Evolutionary conservation across 2,888 invertebrate species (phyloP).

Genomic region (Caenorhabditis macrosperma): DNA sequence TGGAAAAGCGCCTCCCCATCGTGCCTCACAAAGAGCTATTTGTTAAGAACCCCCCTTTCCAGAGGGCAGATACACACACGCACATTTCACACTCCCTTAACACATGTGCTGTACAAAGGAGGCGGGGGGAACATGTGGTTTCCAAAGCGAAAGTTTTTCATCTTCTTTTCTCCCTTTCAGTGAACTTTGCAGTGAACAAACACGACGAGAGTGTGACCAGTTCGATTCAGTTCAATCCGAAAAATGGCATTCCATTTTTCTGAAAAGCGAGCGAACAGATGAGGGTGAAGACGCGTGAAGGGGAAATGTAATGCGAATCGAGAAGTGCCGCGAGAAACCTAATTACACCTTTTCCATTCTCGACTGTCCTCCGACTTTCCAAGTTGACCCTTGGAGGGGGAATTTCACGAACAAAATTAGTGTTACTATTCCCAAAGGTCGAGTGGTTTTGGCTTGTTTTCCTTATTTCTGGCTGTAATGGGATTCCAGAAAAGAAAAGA

Average conservation of each 20-base stretch:
- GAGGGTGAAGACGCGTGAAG: not conserved
- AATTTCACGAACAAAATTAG: not conserved
- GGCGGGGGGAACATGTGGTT: no score
- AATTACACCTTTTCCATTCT: slow-evolving; percentile 36
- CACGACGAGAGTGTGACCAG: slow-evolving; percentile 6
- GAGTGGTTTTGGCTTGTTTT: slow-evolving; percentile 30
- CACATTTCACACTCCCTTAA: slow-evolving; percentile 29
- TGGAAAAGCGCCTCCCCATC: not conserved
- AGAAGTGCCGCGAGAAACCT: slow-evolving; percentile 5
- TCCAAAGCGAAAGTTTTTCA: no score
- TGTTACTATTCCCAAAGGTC: slow-evolving; percentile 28
- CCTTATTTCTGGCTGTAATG: not conserved
- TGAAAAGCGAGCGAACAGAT: no score
- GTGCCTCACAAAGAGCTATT: slow-evolving; percentile 52
- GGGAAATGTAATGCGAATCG: not conserved
- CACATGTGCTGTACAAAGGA: no score
- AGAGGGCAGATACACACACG: no score
- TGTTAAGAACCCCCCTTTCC: slow-evolving; percentile 43
- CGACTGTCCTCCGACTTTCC: not conserved
- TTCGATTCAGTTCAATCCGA: not conserved
- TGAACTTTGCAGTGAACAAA: not conserved
- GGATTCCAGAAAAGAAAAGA: not conserved
- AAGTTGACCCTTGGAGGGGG: slow-evolving; percentile 6
- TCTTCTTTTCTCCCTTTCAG: not conserved
- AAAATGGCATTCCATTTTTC: not conserved